Evolutionary conservation across 2,797 vertebrate species (phyloP).

Genomic region (Leptatherina wallacei): DNA sequence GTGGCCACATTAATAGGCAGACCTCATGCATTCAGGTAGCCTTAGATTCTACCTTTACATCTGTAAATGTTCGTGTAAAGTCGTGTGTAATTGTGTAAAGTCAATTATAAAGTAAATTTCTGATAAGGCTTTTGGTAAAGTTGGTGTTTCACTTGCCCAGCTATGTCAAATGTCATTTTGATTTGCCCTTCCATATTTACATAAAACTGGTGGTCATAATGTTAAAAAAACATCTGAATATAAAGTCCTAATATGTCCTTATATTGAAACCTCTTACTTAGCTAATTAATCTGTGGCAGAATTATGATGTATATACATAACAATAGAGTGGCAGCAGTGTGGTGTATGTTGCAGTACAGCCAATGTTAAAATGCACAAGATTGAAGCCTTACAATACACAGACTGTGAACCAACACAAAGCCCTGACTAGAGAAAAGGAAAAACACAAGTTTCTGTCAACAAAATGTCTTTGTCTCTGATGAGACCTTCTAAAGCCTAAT

Average conservation of each 20-base stretch:
- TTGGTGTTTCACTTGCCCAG: not conserved
- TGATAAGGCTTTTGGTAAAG: not conserved
- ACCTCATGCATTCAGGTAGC: too few relatives aligned
- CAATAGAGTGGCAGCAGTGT: not conserved
- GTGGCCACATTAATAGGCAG: not conserved
- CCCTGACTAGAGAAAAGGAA: not conserved
- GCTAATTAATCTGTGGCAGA: not conserved
- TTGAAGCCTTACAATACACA: constrained; percentile 31
- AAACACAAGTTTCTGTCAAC: constrained; percentile 22
- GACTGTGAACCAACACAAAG: constrained; percentile 52
- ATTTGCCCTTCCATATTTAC: not conserved
- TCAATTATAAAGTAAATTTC: not conserved
- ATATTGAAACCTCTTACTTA: not conserved
- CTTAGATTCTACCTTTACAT: not conserved
- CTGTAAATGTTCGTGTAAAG: not conserved
- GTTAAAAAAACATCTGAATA: not conserved
- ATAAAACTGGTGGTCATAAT: not conserved
- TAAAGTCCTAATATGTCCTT: not conserved
- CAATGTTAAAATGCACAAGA: constrained; percentile 1
- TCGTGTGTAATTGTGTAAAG: not conserved
- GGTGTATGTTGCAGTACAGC: not conserved
- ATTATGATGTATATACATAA: not conserved
- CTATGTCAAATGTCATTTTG: not conserved
- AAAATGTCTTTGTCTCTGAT: constrained; percentile 53
- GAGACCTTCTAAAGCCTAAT: constrained; percentile 46